These are phyloP conservation scores for Miltochrista miniata DNA, from an alignment of 2,888 invertebrate species.

Conservation along the genomic window DNA sequence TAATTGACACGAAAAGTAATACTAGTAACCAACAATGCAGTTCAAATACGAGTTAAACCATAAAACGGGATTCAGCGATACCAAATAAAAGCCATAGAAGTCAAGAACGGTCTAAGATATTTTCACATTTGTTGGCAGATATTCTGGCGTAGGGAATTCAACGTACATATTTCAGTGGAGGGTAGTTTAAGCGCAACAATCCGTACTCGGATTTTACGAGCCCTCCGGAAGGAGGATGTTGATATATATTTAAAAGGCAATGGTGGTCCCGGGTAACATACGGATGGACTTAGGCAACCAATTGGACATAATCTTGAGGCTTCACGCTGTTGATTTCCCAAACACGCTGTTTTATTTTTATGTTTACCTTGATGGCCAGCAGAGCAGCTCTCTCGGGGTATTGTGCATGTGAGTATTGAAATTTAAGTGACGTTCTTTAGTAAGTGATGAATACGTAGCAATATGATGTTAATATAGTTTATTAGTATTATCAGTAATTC, in stretches of 20 bases:
- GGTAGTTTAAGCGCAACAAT: slow-evolving; percentile 51
- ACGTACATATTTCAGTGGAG: slow-evolving; percentile 52
- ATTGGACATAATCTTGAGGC: slow-evolving; percentile 44
- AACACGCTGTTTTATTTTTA: slow-evolving; percentile 4
- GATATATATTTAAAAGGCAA: slow-evolving; percentile 42
- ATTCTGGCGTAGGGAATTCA: slow-evolving; percentile 41
- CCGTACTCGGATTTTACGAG: slow-evolving; percentile 56
- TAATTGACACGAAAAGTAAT: too few species aligned
- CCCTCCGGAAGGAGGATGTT: slow-evolving; percentile 30
- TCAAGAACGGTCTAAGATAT: slow-evolving; percentile 30
- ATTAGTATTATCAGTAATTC: too few species aligned
- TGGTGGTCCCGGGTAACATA: slow-evolving; percentile 27
- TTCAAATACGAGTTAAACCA: slow-evolving; percentile 1
- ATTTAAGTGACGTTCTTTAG: background rate
- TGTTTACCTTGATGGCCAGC: background rate
- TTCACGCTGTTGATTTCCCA: slow-evolving; percentile 8
- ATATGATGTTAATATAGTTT: too few species aligned
- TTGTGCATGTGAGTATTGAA: background rate
- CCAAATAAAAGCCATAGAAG: slow-evolving; percentile 17
- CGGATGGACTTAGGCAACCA: slow-evolving; percentile 42
- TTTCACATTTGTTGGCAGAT: slow-evolving; percentile 36
- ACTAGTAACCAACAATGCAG: too few species aligned
- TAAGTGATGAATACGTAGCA: background rate
- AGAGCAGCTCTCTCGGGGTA: background rate
- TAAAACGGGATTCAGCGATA: slow-evolving; percentile 1